Evolutionary conservation across 1,140 invertebrate genomes (phyloP).

Genomic region (Bombus cullumanus): DNA sequence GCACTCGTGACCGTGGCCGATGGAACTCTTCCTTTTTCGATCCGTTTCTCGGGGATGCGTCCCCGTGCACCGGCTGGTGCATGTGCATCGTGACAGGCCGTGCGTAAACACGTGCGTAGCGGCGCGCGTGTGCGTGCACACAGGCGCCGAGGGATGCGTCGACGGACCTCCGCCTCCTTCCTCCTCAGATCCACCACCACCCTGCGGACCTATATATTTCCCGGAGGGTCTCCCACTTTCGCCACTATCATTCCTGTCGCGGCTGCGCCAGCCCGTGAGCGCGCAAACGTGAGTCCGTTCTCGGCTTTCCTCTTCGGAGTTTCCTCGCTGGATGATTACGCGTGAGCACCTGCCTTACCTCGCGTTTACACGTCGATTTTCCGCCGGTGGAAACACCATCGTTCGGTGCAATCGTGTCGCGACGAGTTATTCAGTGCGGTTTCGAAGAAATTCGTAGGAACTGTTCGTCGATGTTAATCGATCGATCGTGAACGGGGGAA

Average conservation of each 20-base stretch:
- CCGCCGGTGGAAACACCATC: not conserved
- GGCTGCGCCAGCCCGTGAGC: constrained; percentile 59
- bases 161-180: constrained; percentile 19
- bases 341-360: not conserved
- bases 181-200: constrained; percentile 50
- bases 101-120: constrained; percentile 32
- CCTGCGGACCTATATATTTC: constrained; percentile 68
- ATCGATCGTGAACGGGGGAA: not conserved
- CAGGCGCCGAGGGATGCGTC: constrained; percentile 50
- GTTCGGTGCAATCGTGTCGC: not conserved
- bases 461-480: not conserved
- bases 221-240: constrained; percentile 70
- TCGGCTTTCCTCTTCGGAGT: constrained; percentile 41
- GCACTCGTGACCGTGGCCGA: not conserved
- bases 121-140: constrained; percentile 18
- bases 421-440: not conserved
- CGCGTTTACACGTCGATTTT: constrained; percentile 2
- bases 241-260: constrained; percentile 70
- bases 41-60: constrained; percentile 32
- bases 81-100: constrained; percentile 30
- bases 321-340: constrained; percentile 32
- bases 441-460: not conserved
- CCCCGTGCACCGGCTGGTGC: constrained; percentile 43
- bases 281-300: constrained; percentile 53
- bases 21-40: not conserved